These are phyloP conservation scores for Heteromurus nitidus DNA, from an alignment of 2,888 invertebrate species.

Conservation along the genomic window DNA sequence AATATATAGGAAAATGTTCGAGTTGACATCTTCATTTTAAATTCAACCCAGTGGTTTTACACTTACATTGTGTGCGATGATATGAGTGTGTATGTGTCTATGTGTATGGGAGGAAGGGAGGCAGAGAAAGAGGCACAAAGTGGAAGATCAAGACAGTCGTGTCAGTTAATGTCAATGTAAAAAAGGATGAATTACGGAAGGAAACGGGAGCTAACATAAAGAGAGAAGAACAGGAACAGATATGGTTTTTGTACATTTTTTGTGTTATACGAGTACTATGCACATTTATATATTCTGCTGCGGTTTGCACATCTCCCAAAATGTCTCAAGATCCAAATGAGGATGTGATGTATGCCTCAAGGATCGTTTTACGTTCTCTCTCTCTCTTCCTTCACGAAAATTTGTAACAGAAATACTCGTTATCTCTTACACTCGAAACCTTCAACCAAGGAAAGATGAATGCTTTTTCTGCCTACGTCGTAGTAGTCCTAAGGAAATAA, in stretches of 20 bases:
- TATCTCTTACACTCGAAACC: too few relatives aligned
- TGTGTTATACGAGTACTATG: too few relatives aligned
- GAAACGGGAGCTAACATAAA: background rate
- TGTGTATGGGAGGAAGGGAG: constrained; percentile 22
- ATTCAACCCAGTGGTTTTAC: constrained; percentile 46
- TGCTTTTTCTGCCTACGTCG: too few relatives aligned
- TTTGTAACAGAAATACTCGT: too few relatives aligned
- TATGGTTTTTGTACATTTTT: too few relatives aligned
- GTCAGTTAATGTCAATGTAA: constrained; percentile 49
- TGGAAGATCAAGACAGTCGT: constrained; percentile 39
- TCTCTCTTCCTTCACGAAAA: too few relatives aligned
- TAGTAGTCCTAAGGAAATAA: too few relatives aligned
- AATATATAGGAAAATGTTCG: constrained; percentile 32
- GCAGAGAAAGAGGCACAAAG: constrained; percentile 14
- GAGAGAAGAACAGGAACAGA: too few relatives aligned
- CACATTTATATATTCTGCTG: constrained; percentile 1
- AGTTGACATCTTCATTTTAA: constrained; percentile 59
- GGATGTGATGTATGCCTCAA: constrained; percentile 11
- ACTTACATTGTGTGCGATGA: too few relatives aligned
- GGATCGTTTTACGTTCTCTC: background rate
- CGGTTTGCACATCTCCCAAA: too few relatives aligned
- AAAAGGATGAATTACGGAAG: constrained; percentile 41
- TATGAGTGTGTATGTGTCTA: too few relatives aligned
- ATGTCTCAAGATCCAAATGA: constrained; percentile 34
- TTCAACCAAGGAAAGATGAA: too few relatives aligned